Evolutionary conservation across 1,140 invertebrate genomes (phyloP).

Genomic region (Brachionus rotundiformis): DNA sequence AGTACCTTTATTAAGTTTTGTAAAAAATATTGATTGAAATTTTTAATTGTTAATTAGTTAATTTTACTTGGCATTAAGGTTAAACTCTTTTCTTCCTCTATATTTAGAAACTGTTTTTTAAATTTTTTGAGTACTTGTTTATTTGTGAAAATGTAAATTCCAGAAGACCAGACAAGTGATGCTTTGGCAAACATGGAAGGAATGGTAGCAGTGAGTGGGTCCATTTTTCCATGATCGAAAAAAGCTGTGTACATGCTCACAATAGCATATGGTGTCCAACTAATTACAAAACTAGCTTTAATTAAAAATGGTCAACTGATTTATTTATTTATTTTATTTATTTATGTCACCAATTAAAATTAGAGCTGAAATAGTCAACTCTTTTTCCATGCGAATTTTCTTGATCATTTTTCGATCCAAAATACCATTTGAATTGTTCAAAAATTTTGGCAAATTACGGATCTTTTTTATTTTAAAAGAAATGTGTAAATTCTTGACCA

Average conservation of each 20-base stretch:
- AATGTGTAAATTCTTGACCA: background rate
- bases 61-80: background rate
- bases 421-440: background rate
- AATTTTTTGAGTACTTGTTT: background rate
- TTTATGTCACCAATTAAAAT: slow-evolving; percentile 36
- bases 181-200: slow-evolving; percentile 44
- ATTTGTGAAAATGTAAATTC: slow-evolving; percentile 34
- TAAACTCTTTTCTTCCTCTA: background rate
- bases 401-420: background rate
- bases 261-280: slow-evolving; percentile 50
- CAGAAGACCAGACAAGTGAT: slow-evolving; percentile 36
- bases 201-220: slow-evolving; percentile 12
- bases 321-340: background rate
- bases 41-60: too few relatives aligned
- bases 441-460: slow-evolving; percentile 28
- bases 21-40: too few relatives aligned
- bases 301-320: background rate
- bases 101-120: background rate
- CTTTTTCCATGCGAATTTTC: background rate
- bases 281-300: slow-evolving; percentile 11
- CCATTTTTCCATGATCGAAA: background rate
- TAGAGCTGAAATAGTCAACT: background rate
- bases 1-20: background rate
- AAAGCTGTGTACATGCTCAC: slow-evolving; percentile 45
- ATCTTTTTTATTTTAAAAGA: background rate